phyloP scores from a whole-genome alignment of 2,888 invertebrate species.

The Melanostoma mellinum region DNA sequence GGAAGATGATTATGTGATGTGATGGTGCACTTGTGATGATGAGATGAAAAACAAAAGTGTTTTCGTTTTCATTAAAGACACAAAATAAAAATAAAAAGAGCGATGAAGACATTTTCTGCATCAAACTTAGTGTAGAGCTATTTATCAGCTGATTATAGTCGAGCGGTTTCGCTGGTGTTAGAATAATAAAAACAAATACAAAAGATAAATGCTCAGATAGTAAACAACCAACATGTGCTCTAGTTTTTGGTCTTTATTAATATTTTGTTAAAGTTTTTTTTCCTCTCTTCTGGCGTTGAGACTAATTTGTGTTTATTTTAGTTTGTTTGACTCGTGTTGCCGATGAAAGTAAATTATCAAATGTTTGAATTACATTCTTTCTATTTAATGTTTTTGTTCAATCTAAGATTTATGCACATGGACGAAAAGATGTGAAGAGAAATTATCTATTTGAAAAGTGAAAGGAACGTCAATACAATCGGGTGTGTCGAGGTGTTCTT shows the following conservation, averaged over 20 bases:
- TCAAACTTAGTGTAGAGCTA: not conserved
- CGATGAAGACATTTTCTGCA: constrained; percentile 16
- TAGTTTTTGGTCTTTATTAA: constrained; percentile 24
- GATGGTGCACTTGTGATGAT: constrained; percentile 26
- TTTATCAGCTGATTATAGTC: constrained; percentile 52
- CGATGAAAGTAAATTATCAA: constrained; percentile 48
- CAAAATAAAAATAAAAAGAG: not conserved
- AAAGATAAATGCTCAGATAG: constrained; percentile 26
- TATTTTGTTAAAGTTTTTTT: constrained; percentile 32
- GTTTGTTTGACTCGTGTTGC: constrained; percentile 55
- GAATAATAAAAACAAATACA: constrained; percentile 52
- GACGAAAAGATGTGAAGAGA: constrained; percentile 2
- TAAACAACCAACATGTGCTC: constrained; percentile 50
- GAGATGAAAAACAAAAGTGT: constrained; percentile 55
- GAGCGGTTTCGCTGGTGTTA: constrained; percentile 34
- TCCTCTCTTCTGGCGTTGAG: not conserved
- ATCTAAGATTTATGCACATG: constrained; percentile 13
- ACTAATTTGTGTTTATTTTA: constrained; percentile 5
- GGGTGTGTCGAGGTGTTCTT: too few species aligned
- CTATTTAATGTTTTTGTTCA: not conserved
- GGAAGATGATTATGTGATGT: constrained; percentile 14
- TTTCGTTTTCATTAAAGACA: constrained; percentile 57
- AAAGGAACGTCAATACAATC: too few species aligned
- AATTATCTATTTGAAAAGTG: not conserved
- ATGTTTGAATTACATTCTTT: constrained; percentile 17